Conservation (phyloP, 2,113 vertebrate species). For the Eptesicus fuscus region DNA sequence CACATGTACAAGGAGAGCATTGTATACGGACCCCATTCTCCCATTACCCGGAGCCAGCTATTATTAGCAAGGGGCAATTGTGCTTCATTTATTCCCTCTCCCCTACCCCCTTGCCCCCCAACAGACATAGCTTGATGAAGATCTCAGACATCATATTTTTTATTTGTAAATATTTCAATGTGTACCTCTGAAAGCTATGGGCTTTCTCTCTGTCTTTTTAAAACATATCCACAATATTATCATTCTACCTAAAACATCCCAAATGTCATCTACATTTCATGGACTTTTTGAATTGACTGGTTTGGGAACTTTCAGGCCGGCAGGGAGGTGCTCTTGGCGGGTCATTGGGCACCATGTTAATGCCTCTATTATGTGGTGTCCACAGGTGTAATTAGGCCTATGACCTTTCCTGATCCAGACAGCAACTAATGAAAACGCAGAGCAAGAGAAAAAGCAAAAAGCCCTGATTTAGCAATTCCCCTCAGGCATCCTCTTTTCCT, state of each 20-base stretch:
- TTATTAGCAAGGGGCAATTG: not conserved
- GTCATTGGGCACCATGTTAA: not conserved
- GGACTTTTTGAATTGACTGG: not conserved
- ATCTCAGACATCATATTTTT: not conserved
- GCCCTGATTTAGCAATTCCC: not conserved
- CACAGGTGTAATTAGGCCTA: constrained; percentile 53
- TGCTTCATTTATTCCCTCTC: not conserved
- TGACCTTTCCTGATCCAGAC: constrained; percentile 35
- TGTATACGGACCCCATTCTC: not conserved
- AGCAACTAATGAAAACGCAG: constrained; percentile 41
- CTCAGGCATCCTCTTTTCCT: not conserved
- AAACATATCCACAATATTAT: not conserved
- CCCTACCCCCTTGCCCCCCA: not conserved
- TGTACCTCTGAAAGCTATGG: not conserved
- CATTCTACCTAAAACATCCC: not conserved
- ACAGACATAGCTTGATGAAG: not conserved
- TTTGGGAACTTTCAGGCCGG: not conserved
- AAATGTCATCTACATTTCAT: not conserved
- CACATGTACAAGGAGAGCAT: not conserved
- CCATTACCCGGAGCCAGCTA: not conserved
- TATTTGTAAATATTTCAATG: not conserved
- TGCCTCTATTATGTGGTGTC: constrained; percentile 26
- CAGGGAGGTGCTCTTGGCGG: not conserved
- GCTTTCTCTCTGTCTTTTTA: not conserved
- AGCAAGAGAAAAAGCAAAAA: not conserved